Evolutionary conservation across 2,797 vertebrate genomes (phyloP).

Genomic region (Phalanger gymnotis): DNA sequence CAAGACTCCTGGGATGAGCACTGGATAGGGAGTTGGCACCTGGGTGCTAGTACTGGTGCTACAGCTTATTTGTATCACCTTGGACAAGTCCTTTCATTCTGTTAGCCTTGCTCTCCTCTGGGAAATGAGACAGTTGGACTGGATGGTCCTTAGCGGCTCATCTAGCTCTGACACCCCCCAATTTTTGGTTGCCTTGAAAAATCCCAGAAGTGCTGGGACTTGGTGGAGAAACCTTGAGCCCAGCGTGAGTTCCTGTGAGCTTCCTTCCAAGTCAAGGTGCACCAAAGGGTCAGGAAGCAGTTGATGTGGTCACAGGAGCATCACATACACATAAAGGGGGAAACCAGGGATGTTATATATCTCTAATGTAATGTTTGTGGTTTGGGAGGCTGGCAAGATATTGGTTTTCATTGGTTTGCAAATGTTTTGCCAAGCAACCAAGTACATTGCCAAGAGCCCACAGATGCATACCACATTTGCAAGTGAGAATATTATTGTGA

Average conservation of each 20-base stretch:
- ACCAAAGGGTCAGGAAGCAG: neutral
- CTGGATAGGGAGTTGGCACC: neutral
- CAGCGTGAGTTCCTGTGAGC: neutral
- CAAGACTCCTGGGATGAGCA: neutral
- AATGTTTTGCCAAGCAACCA: neutral
- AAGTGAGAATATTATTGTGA: conserved; percentile 16
- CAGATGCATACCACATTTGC: neutral
- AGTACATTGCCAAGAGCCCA: neutral
- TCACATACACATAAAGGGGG: neutral
- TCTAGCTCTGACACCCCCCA: conserved; percentile 6
- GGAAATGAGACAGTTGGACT: conserved; percentile 5
- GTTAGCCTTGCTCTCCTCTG: neutral
- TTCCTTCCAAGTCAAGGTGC: neutral
- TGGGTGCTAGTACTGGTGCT: neutral
- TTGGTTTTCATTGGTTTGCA: neutral
- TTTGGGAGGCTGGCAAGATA: neutral
- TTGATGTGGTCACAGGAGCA: neutral
- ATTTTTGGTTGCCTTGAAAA: neutral
- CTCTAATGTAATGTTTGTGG: neutral
- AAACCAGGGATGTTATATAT: neutral
- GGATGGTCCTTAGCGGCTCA: neutral
- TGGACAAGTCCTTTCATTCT: neutral
- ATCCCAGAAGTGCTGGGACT: neutral
- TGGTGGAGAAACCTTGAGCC: neutral
- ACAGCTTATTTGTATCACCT: neutral